Evolutionary conservation across 2,113 vertebrate genomes (phyloP).

Genomic region (Corapipo altera): DNA sequence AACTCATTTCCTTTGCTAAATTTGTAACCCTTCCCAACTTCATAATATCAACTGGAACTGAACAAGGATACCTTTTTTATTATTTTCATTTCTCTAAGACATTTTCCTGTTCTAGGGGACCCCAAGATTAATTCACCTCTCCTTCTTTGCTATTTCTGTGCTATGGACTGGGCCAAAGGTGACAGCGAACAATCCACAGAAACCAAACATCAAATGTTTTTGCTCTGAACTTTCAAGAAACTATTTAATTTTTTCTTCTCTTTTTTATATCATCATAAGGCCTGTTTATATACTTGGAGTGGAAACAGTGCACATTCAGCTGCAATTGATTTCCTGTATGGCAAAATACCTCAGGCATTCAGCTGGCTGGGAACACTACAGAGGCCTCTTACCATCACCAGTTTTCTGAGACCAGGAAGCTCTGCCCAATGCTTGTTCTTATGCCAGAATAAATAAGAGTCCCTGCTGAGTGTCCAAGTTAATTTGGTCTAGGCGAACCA

Average conservation of each 20-base stretch:
- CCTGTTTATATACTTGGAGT: conserved; percentile 45
- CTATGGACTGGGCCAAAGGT: not conserved
- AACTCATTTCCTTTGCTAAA: not conserved
- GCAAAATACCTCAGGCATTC: conserved; percentile 65
- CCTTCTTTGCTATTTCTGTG: not conserved
- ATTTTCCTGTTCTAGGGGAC: not conserved
- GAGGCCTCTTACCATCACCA: conserved; percentile 45
- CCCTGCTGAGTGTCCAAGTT: conserved; percentile 42
- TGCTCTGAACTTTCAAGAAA: conserved; percentile 6
- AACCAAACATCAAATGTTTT: not conserved
- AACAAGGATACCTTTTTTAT: not conserved
- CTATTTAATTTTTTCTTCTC: not conserved
- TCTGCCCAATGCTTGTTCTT: conserved; percentile 48
- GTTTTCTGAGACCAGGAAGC: conserved; percentile 33
- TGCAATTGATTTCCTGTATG: conserved; percentile 76
- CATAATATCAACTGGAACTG: not conserved
- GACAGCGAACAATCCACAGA: not conserved
- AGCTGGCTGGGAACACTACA: conserved; percentile 59
- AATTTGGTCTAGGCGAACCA: conserved; percentile 43
- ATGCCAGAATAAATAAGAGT: conserved; percentile 66
- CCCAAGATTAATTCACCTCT: not conserved
- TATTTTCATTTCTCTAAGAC: not conserved
- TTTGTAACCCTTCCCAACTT: not conserved
- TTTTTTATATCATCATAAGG: conserved; percentile 38
- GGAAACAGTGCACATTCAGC: conserved; percentile 65